A percentile compares a stretch with the other conserved stretches of the same genome.
These are phyloP conservation scores for Trichonephila clavata DNA, from an alignment of 1,140 invertebrate genomes.

Conservation along the genomic window DNA sequence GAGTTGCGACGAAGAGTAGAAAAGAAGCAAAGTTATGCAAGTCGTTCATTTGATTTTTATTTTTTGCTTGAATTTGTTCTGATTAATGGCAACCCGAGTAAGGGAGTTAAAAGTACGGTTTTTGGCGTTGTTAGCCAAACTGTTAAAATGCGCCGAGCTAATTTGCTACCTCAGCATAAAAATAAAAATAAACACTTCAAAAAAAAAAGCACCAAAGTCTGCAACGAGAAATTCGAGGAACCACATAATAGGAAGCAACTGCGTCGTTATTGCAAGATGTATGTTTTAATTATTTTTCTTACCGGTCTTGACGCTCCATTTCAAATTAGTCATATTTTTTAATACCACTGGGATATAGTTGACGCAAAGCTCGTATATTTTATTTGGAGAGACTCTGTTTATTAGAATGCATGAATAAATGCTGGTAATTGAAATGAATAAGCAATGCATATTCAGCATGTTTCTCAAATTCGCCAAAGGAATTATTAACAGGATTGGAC, in stretches of 20 bases:
- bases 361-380: conserved; percentile 14
- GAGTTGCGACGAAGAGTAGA: neutral
- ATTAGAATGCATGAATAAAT: conserved; percentile 22
- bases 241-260: conserved; percentile 29
- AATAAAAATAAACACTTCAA: conserved; percentile 5
- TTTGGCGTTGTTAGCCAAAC: conserved; percentile 49
- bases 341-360: neutral
- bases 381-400: neutral
- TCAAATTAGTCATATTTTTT: conserved; percentile 50
- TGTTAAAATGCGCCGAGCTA: conserved; percentile 38
- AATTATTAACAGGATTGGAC: neutral
- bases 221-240: neutral
- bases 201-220: neutral
- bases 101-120: conserved; percentile 55
- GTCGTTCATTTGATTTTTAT: conserved; percentile 28
- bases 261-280: conserved; percentile 20
- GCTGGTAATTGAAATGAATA: conserved; percentile 31
- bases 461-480: neutral
- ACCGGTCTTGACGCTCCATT: neutral
- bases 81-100: conserved; percentile 57
- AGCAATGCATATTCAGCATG: neutral
- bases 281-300: conserved; percentile 56
- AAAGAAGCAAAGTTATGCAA: conserved; percentile 30
- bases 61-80: conserved; percentile 32
- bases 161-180: conserved; percentile 30